These are phyloP conservation scores for Micromussa lordhowensis DNA, from an alignment of 92 coral and sea anemone species.

Conservation along the genomic window DNA sequence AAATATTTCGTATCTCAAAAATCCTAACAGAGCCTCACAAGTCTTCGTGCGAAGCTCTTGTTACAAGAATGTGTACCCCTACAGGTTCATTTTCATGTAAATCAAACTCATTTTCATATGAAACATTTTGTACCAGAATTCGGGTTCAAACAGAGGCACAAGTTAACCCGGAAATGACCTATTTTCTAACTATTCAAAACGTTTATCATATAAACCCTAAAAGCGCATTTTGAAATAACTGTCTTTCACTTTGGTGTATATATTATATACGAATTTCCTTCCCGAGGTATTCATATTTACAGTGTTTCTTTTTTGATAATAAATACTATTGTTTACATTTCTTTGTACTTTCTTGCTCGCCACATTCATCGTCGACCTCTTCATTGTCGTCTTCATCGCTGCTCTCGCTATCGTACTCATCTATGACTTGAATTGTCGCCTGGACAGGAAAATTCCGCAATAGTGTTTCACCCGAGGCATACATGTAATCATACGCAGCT, in stretches of 20 bases:
- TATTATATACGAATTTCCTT: background rate
- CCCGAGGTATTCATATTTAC: constrained; percentile 10
- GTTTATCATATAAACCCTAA: background rate
- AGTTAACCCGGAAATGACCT: too few species aligned
- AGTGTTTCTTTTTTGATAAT: background rate
- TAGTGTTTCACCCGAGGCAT: constrained; percentile 80
- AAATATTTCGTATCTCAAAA: too few species aligned
- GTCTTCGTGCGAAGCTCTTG: too few species aligned
- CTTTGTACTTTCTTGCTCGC: constrained; percentile 38
- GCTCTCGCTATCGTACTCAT: constrained; percentile 60
- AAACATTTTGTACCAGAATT: too few species aligned
- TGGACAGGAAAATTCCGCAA: constrained; percentile 88
- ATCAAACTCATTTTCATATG: too few species aligned
- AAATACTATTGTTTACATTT: constrained; percentile 16
- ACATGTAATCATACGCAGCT: constrained; percentile 89
- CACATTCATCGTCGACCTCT: constrained; percentile 35
- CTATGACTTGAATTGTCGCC: constrained; percentile 89
- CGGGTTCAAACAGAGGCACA: too few species aligned
- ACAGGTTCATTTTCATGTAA: too few species aligned
- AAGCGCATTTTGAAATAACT: background rate
- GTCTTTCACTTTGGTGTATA: background rate
- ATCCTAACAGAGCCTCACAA: too few species aligned
- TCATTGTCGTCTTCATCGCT: constrained; percentile 79
- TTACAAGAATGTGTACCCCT: too few species aligned
- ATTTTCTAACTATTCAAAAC: background rate